Evolutionary conservation across 2,113 vertebrate species (phyloP), one percentile per base, ranked within the genome.

Genomic region (Alectura lathami): DNA sequence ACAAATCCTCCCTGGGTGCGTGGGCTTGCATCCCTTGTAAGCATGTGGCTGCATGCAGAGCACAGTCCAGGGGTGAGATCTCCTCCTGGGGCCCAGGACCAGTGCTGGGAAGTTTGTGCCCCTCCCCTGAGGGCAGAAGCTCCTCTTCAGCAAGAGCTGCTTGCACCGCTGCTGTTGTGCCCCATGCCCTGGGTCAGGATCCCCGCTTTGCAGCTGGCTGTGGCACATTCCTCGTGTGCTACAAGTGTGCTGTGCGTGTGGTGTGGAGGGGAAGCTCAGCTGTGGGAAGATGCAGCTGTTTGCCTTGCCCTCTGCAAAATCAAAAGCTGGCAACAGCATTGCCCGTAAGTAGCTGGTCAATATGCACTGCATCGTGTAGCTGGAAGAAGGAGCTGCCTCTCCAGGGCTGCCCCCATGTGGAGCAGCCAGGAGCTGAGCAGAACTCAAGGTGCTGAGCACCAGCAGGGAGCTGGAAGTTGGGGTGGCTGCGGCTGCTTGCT

Each of bases 81-180:
- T 29, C 8, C 24, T 48, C 29, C 54, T 17, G 24, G n/a, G 10
- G 53, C 36, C 42, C 63, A 51, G 45, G 36, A 29, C 9, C 13
- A 48, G n/a, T 22, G 2, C 48, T 66, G 54, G 47, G 18, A 78
- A 13, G 47, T 16, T 0, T 0, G 0, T 36, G 34, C 20, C 62
- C 23, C 30, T 17, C 10, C 59, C 4, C 0, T 17, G 36, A 78
- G 80, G 40, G 32, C 11, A 23, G 76, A 66, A 59, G 36, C 66
- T 72, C 32, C 38, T 80, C 53, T 50, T 36, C 57, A 75, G 62
- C 32, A 21, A 36, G 72, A 54, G 32, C 20, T 0, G 0, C 34
- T 47, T 51, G 26, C n/a, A 36, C 59, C 32, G 51, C 36, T 69
- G 68, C 38, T 1, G 8, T 30, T 0, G 0, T 29, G 59, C 36